Conservation (phyloP, 2,888 invertebrate genomes). For the Timema cristinae region DNA sequence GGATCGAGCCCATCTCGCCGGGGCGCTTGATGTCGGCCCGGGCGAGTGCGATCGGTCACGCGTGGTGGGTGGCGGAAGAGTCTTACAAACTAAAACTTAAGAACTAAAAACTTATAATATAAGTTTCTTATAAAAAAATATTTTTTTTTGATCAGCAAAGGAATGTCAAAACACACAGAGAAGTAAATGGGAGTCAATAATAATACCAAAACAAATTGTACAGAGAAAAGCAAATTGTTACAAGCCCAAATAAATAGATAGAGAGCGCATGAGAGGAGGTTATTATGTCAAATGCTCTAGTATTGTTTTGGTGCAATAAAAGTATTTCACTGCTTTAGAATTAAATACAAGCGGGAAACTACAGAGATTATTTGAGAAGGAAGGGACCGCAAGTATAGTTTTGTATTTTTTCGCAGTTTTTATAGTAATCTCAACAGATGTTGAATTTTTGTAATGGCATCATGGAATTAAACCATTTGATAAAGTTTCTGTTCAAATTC, state of each 20-base stretch:
- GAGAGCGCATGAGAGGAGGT: slow-evolving; percentile 16
- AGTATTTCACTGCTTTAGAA: slow-evolving; percentile 21
- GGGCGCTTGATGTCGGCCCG: neutral
- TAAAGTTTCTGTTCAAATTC: no score
- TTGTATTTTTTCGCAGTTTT: no score
- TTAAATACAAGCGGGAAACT: slow-evolving; percentile 17
- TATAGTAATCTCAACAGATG: no score
- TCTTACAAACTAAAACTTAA: slow-evolving; percentile 22
- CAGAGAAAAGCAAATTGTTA: slow-evolving; percentile 26
- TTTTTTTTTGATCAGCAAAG: slow-evolving; percentile 36
- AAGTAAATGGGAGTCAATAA: slow-evolving; percentile 19
- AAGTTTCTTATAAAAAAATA: neutral
- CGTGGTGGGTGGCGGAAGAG: neutral
- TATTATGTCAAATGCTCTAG: slow-evolving; percentile 25
- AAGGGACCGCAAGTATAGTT: no score
- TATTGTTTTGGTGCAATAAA: slow-evolving; percentile 25
- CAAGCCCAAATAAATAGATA: slow-evolving; percentile 25
- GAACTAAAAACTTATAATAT: neutral
- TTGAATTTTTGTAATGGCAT: no score
- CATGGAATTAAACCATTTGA: no score
- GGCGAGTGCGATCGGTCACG: slow-evolving; percentile 17
- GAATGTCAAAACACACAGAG: slow-evolving; percentile 37
- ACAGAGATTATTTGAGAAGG: no score
- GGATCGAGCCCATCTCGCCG: no score
- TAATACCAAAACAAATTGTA: slow-evolving; percentile 10